Evolutionary conservation across 2,888 invertebrate species (phyloP), one percentile per base, ranked within the genome.

Genomic region (Cotesia congregata): DNA sequence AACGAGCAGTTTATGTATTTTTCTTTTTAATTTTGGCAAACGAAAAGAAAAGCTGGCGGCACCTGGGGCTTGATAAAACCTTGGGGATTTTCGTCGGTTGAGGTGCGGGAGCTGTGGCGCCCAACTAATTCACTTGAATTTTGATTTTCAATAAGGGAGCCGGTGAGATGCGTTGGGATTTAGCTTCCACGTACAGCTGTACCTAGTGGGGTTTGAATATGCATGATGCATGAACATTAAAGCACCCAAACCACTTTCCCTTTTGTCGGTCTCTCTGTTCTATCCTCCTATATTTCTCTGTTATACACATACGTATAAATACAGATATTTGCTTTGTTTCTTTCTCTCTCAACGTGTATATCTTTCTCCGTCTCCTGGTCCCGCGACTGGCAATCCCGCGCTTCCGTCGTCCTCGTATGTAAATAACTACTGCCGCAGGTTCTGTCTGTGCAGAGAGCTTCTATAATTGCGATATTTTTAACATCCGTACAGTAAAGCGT

Each of bases 221-320:
- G 88, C 87, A 88, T 88, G 88, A 88, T 87, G 88, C 88, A 88
- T 88, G 86, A 86, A 87, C 87, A 88, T 88, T 88, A 88, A 87
- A 88, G 86, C 87, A 84, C 83, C 78, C 80, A 65, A 75, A 12
- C 61, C 68, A 61, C 67, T 62, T 20, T 75, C 41, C 68, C 74
- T 76, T 70, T 60, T 12, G 17, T 72, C 12, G 4, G n/a, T 17
- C 61, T 12, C 17, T 72, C 12, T 7, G 15, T 17, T 72, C 61
- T 68, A 30, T 30, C 30, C 30, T 30, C 30, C 74, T 39, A 60
- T 30, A 3, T 30, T 30, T 38, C 70, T 78, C 75, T 73, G 60
- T 71, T 39, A 60, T 74, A 68, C 74, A 38, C 67, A 69, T 38
- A 41, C 59, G 50, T 38, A 65, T 41, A 68, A 67, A 75, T 72